Base-by-base conservation (phyloP, 2,888 invertebrate species). In the Drosophila melanocephala region DNA sequence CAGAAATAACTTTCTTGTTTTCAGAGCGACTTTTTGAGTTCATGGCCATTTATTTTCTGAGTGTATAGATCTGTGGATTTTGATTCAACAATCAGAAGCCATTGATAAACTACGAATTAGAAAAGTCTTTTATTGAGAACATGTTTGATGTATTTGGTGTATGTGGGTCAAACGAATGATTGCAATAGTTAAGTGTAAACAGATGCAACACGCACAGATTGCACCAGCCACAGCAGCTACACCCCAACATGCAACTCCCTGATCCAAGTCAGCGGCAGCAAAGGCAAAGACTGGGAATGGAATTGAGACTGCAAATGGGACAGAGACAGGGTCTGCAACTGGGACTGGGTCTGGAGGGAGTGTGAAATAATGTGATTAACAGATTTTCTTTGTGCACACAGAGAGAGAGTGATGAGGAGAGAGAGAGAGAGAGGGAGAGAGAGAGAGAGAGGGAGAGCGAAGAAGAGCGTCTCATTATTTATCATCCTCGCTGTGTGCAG, bases 291-390 rank as follows among this genome's bases (percentile, higher is more conserved):
- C 33, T 39, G 55, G 35, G 55, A 59, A 59, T 65, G 51, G n/a
- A 59, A 42, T 52, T 65, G 69, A 33, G 32, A 42, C 50, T 50
- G 26, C 19, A 35, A 28, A 55, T 39, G 68, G 5, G 19, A 33
- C 57, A 10, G 28, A 28, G 7, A 39, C 56, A 57, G 68, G 37
- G 30, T 35, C 55, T 50, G 32, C 19, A 35, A 22, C 69, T 39
- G 60, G 9, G 16, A 12, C 52, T 67, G 52, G n/a, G 63, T 30
- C 75, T 66, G 58, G 37, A 37, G 60, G 66, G 65, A 71, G 59
- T 75, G 68, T 69, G 70, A 65, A 68, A 74, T 74, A 55, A 85
- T 81, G 73, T 74, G 86, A 88, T 88, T 81, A 88, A 89, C 77
- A 87, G 88, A 87, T 87, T 89, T 69, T 68, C 57, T 63, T 65